Evolutionary conservation across 2,797 vertebrate genomes (phyloP).

Genomic region (Silurus aristotelis): DNA sequence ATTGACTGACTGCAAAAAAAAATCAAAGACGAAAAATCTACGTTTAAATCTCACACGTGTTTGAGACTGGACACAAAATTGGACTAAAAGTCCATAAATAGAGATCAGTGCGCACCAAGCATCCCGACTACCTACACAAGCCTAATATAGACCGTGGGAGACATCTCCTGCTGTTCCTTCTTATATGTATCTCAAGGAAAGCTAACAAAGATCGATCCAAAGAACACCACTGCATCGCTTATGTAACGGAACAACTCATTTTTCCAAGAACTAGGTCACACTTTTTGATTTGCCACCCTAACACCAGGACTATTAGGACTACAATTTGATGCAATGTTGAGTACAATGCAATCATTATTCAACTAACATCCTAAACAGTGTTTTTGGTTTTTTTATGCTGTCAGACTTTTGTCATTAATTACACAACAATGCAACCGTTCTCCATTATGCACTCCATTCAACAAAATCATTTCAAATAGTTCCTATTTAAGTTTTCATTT

Average conservation of each 20-base stretch:
- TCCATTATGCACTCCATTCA: neutral
- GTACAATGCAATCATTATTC: neutral
- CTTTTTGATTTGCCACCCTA: neutral
- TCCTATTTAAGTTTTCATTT: slow-evolving; percentile 15
- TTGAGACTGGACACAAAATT: slow-evolving; percentile 32
- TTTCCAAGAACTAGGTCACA: neutral
- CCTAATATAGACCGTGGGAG: slow-evolving; percentile 41
- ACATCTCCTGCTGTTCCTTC: slow-evolving; percentile 41
- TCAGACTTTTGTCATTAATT: neutral
- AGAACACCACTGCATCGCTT: slow-evolving; percentile 23
- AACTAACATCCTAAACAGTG: neutral
- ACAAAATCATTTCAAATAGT: neutral
- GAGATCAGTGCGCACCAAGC: slow-evolving; percentile 31
- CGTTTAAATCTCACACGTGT: slow-evolving; percentile 14
- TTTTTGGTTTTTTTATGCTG: neutral
- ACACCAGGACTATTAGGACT: neutral
- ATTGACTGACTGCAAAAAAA: slow-evolving; percentile 23
- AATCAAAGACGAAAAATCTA: neutral
- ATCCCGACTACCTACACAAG: slow-evolving; percentile 27
- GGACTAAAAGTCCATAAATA: slow-evolving; percentile 38
- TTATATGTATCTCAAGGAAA: slow-evolving; percentile 8
- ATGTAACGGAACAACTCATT: slow-evolving; percentile 12
- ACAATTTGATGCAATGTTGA: neutral
- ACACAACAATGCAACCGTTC: neutral
- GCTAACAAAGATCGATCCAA: slow-evolving; percentile 17